These are phyloP conservation scores for Meteorus cinctellus DNA, from an alignment of 2,888 invertebrate species.

Conservation along the genomic window DNA sequence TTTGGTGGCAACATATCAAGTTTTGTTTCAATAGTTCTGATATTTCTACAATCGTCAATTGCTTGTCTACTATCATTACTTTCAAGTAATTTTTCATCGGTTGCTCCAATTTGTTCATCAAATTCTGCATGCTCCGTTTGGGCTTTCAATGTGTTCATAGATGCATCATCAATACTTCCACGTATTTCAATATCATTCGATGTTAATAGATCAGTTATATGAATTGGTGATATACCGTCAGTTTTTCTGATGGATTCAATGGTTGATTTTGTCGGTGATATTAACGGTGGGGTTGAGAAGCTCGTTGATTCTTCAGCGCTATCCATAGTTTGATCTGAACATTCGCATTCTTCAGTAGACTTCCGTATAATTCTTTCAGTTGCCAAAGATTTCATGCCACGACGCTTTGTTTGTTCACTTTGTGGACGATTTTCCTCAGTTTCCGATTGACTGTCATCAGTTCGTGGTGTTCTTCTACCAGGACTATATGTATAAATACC, in stretches of 20 bases:
- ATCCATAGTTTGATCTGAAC: slow-evolving; percentile 52
- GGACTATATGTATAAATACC: slow-evolving; percentile 60
- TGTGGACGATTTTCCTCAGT: slow-evolving; percentile 60
- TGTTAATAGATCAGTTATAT: slow-evolving; percentile 36
- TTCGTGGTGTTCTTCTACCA: slow-evolving; percentile 59
- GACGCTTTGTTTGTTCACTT: slow-evolving; percentile 48
- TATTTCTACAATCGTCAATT: slow-evolving; percentile 25
- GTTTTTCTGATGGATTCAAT: background rate
- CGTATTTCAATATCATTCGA: slow-evolving; percentile 36
- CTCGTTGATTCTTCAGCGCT: slow-evolving; percentile 35
- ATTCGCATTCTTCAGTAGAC: slow-evolving; percentile 57
- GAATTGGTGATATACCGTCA: slow-evolving; percentile 18
- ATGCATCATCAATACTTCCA: slow-evolving; percentile 6
- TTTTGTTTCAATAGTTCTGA: slow-evolving; percentile 43
- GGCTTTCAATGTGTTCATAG: background rate
- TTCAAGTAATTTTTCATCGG: background rate
- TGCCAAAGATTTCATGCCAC: slow-evolving; percentile 51
- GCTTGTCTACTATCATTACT: background rate
- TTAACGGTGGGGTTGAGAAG: background rate
- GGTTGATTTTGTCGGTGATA: slow-evolving; percentile 18
- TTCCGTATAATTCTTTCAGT: slow-evolving; percentile 43
- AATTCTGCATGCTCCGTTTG: background rate
- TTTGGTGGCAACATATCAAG: slow-evolving; percentile 63
- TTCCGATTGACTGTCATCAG: slow-evolving; percentile 68
- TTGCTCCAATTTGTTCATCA: slow-evolving; percentile 25